phyloP scores from a whole-genome alignment of 2,888 invertebrate genomes.

The Cyclophora albipunctata region DNA sequence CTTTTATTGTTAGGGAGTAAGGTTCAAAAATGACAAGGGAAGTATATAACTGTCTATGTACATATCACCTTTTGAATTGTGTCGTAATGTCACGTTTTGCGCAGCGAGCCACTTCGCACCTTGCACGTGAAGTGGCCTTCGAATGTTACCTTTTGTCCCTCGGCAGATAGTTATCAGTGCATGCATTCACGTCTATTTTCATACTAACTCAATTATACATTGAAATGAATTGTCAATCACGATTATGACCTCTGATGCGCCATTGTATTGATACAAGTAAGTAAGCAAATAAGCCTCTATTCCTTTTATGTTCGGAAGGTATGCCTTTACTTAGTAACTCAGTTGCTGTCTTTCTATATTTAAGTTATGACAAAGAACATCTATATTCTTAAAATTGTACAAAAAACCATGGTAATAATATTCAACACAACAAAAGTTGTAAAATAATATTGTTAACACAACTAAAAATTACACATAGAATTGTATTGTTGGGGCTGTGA shows the following conservation, averaged over 20 bases:
- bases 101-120: slow-evolving; percentile 21
- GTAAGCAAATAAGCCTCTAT: too few relatives aligned
- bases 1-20: slow-evolving; percentile 3
- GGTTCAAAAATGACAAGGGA: slow-evolving; percentile 2
- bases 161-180: not conserved
- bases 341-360: too few relatives aligned
- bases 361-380: too few relatives aligned
- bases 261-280: too few relatives aligned
- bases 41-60: slow-evolving; percentile 1
- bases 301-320: too few relatives aligned
- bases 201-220: not conserved
- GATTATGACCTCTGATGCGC: too few relatives aligned
- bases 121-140: slow-evolving; percentile 21
- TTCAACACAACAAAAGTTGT: too few relatives aligned
- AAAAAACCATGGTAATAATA: too few relatives aligned
- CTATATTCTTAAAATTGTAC: too few relatives aligned
- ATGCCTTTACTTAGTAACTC: too few relatives aligned
- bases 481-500: slow-evolving; percentile 19
- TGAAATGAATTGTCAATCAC: not conserved
- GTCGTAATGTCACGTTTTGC: slow-evolving; percentile 22
- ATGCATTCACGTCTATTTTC: not conserved
- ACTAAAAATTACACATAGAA: too few relatives aligned
- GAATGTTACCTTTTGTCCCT: slow-evolving; percentile 11
- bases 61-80: slow-evolving; percentile 14
- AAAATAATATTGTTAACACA: slow-evolving; percentile 8